Evolutionary conservation across 2,797 vertebrate species (phyloP).

Genomic region (Crocodylus rhombifer): DNA sequence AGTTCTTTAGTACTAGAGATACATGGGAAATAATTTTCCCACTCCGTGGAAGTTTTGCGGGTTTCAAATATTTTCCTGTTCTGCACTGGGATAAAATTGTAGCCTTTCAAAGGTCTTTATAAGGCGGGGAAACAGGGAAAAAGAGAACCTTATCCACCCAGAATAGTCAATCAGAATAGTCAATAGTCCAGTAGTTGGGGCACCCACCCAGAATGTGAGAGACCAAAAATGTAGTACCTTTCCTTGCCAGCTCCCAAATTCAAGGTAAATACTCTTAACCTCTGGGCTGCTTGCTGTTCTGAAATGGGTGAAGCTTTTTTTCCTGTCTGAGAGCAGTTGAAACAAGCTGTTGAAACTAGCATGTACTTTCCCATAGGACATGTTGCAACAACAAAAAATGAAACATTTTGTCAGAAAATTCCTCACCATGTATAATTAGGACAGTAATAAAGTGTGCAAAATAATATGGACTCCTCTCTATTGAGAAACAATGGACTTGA

Average conservation of each 20-base stretch:
- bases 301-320: too few species aligned
- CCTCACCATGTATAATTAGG: not conserved
- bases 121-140: not conserved
- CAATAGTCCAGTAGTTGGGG: too few species aligned
- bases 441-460: not conserved
- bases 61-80: not conserved
- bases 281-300: too few species aligned
- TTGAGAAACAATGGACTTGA: not conserved
- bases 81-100: not conserved
- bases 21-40: not conserved
- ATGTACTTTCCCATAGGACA: too few species aligned
- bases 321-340: too few species aligned
- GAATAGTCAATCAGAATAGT: too few species aligned
- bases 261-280: too few species aligned
- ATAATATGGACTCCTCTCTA: not conserved
- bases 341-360: too few species aligned
- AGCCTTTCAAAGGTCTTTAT: not conserved
- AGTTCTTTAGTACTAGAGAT: not conserved
- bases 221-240: too few species aligned
- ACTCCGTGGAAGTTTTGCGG: not conserved
- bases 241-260: too few species aligned
- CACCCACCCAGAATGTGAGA: too few species aligned
- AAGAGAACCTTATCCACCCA: not conserved
- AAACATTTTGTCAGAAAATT: rapidly evolving
- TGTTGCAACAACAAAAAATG: too few species aligned